phyloP scores from a whole-genome alignment of 30 jellyfish, hydroid and myxozoan genomes.

The Aurelia sp. region DNA sequence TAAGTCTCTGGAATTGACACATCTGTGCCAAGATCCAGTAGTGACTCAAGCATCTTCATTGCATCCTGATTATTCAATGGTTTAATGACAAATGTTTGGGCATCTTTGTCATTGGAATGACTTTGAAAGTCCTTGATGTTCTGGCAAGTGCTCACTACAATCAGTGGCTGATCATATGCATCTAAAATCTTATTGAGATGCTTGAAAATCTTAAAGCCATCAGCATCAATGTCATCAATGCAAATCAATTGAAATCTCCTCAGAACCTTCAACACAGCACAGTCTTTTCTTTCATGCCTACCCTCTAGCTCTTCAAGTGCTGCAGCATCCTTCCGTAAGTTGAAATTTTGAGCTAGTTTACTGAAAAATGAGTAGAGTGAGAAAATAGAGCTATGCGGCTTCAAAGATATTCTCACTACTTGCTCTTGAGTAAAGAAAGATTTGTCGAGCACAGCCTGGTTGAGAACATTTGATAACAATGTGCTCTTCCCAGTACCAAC shows the following conservation, averaged over 20 bases:
- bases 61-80: background rate
- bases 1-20: conserved; percentile 2
- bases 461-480: background rate
- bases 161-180: background rate
- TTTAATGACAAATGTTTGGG: background rate
- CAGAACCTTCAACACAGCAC: conserved; percentile 23
- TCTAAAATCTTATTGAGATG: background rate
- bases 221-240: conserved; percentile 50
- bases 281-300: conserved; percentile 13
- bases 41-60: background rate
- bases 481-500: conserved; percentile 34
- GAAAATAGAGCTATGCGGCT: conserved; percentile 14
- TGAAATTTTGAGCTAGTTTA: conserved; percentile 15
- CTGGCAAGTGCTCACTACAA: conserved; percentile 1
- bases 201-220: conserved; percentile 18
- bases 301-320: conserved; percentile 45
- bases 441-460: background rate
- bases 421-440: background rate
- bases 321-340: conserved; percentile 34
- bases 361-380: conserved; percentile 28
- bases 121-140: background rate
- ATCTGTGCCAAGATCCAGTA: background rate
- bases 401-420: background rate
- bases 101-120: background rate
- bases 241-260: conserved; percentile 1